Evolutionary conservation across 2,888 invertebrate species (phyloP), one percentile per base, ranked within the genome.

Genomic region (Embidobia sp.): DNA sequence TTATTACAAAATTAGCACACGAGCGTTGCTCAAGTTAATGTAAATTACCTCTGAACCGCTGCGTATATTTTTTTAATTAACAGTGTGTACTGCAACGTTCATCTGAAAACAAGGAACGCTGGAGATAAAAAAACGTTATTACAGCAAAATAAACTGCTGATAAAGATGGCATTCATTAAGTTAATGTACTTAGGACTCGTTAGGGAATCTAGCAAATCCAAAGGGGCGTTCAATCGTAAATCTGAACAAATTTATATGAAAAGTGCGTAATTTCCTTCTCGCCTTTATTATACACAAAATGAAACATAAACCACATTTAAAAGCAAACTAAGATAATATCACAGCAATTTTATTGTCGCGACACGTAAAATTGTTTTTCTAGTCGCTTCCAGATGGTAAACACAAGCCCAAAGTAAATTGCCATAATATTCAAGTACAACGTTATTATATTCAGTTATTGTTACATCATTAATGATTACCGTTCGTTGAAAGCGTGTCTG

Each of bases 181-280:
- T 67, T 67, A 67, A 48, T 57, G 55, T 53, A 15, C 27, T 51
- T 33, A 51, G 16, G 31, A 10, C 44, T 64, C 64, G 49, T 64
- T 51, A 53, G 35, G 46, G 53, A 46, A 35, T 33, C 19, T 31
- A 22, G 27, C 44, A 53, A 46, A 66, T 64, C 53, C 15, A 35
- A 46, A 57, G 55, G 55, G 55, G 31, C 46, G 46, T 53, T 48
- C 27, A 55, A 48, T 57, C 55, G 57, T 67, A 67, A 67, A 67
- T 67, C 46, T 35, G 49, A 26, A 29, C 49, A 27, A 64, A 22
- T 31, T 42, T 64, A 33, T 44, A 44, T 8, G 6, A 10, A 26
- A 49, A 27, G 19, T 26, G 11, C 29, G 48, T 61, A 27, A 37
- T 61, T 37, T n/a, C 5, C 37, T 19, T 35, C 48, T 22, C 3